Base-by-base conservation (phyloP, 2,797 vertebrate genomes). In the Trachurus trachurus region DNA sequence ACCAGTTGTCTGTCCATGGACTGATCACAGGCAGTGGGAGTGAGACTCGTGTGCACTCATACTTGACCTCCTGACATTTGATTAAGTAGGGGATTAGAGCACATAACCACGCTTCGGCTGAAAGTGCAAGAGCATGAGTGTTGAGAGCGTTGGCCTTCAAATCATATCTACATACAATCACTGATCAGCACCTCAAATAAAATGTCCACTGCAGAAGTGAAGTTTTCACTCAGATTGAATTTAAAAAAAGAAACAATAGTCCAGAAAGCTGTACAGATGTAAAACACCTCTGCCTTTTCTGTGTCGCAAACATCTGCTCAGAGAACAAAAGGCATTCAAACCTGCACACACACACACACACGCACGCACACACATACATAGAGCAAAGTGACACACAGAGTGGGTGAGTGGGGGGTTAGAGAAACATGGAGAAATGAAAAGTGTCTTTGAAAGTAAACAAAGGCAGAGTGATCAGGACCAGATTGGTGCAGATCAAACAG, bases 391-490 rank as follows among this genome's bases (percentile, higher is more conserved):
- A 93, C 84, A 78, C 73, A 19, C 39, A 84, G 78, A 90, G 82
- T 75, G 83, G 67, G 74, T 77, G 83, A 82, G 81, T 1, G 29
- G 72, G 74, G 86, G 86, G 89, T 89, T 88, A 87, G 69, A 86
- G 87, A 86, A 90, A 89, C 85, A 93, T 44, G 70, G 81, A 89
- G 83, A 93, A 90, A 93, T 84, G 87, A 91, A 91, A 92, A 93
- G 93, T 92, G 88, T 93, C 90, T 93, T 91, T 93, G 91, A 91
- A 92, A 84, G 87, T 87, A 91, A 93, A 93, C 91, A 92, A 92
- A 90, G 87, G 81, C 82, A 80, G 80, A 87, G 73, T 92, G 93
- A 94, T 94, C 90, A 88, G 90, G 87, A 92, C 90, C 92, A 94
- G 93, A 93, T 88, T 92, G 91, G 68, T 73, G 79, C 86, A 94